Conservation (phyloP, 2,113 vertebrate genomes). For the Silurus glanis region DNA sequence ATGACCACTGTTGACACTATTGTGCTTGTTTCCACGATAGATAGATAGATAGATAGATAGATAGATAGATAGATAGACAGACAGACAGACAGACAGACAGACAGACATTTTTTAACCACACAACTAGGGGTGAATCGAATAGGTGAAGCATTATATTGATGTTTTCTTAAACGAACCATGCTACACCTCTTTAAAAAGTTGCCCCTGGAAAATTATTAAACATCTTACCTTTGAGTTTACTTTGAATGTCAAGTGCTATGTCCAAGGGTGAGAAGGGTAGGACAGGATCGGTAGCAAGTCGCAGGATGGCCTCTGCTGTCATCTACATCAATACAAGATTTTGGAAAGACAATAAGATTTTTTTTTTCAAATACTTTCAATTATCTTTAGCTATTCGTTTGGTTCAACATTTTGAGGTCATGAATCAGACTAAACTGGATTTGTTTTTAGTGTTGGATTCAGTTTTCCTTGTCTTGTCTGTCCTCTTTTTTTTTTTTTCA, state of each 20-base stretch:
- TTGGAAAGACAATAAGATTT: background rate
- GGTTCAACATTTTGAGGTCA: background rate
- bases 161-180: background rate
- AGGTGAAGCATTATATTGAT: background rate
- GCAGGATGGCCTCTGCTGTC: conserved; percentile 85
- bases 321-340: conserved; percentile 78
- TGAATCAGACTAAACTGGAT: background rate
- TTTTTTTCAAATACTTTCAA: background rate
- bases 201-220: background rate
- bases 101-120: background rate
- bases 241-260: conserved; percentile 88
- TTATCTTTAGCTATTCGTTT: background rate
- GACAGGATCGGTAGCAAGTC: conserved; percentile 83
- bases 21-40: background rate
- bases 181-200: background rate
- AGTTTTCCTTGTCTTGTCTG: conserved; percentile 32
- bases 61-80: no score
- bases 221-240: conserved; percentile 87
- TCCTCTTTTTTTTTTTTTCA: background rate
- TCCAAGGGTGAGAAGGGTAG: conserved; percentile 90
- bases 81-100: background rate
- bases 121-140: background rate
- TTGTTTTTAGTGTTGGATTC: conserved; percentile 8
- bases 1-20: background rate
- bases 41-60: background rate